These are phyloP conservation scores for Chrysocyon brachyurus DNA, from an alignment of 2,797 vertebrate genomes.

Conservation along the genomic window DNA sequence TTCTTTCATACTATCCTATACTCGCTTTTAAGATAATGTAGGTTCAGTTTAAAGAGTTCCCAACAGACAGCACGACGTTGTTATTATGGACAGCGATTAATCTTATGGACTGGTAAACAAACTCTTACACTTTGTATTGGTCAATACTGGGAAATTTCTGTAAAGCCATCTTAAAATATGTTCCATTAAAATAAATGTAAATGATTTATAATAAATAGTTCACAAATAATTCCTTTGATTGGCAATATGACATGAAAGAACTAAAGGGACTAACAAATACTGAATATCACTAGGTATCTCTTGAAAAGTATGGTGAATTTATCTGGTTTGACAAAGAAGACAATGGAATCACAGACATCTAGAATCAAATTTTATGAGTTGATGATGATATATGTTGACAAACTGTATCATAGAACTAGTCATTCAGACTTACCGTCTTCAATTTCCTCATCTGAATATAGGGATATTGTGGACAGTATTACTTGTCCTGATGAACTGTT, in stretches of 20 bases:
- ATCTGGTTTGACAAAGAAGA: neutral
- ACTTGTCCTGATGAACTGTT: neutral
- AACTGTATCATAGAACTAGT: neutral
- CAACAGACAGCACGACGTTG: neutral
- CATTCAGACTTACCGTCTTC: neutral
- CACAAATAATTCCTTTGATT: neutral
- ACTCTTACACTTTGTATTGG: too few relatives aligned
- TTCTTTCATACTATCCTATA: neutral
- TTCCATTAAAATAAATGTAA: neutral
- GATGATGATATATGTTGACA: too few relatives aligned
- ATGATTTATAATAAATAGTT: neutral
- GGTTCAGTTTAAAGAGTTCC: neutral
- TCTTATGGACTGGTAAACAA: neutral
- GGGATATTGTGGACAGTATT: neutral
- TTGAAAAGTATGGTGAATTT: neutral
- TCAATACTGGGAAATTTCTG: neutral
- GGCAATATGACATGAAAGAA: neutral
- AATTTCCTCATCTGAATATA: neutral
- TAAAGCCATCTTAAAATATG: neutral
- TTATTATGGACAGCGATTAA: neutral
- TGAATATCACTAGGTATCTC: neutral
- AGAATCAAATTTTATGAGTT: neutral
- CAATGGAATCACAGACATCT: neutral
- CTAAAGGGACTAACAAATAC: neutral
- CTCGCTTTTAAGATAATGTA: neutral